phyloP scores from a whole-genome alignment of 1,140 invertebrate genomes.

The Halesus radiatus region DNA sequence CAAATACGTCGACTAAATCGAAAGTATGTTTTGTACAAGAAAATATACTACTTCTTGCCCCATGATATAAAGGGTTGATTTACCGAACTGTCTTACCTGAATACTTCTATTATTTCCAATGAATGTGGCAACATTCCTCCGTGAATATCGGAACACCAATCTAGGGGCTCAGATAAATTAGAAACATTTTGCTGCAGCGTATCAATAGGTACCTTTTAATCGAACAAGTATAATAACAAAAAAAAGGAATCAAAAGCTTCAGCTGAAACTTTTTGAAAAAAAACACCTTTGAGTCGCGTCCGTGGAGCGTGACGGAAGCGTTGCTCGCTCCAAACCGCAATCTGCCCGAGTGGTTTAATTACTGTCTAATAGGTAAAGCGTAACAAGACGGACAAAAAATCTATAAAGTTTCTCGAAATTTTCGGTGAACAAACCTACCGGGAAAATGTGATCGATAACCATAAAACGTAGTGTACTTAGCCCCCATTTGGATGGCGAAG shows the following conservation, averaged over 20 bases:
- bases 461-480: constrained; percentile 47
- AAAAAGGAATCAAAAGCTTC: constrained; percentile 30
- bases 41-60: too few relatives aligned
- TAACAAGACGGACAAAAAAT: constrained; percentile 56
- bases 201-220: constrained; percentile 1
- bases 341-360: constrained; percentile 56
- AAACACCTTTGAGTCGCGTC: constrained; percentile 34
- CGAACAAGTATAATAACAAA: background rate
- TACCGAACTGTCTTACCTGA: too few relatives aligned
- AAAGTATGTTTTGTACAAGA: too few relatives aligned
- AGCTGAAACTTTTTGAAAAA: constrained; percentile 26
- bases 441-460: constrained; percentile 57
- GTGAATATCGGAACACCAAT: background rate
- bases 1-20: too few relatives aligned
- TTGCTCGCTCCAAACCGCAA: constrained; percentile 50
- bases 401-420: constrained; percentile 52
- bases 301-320: constrained; percentile 53
- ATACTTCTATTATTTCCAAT: background rate
- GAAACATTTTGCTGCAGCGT: background rate
- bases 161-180: background rate
- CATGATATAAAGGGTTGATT: too few relatives aligned
- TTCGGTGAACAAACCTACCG: constrained; percentile 32
- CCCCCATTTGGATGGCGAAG: background rate
- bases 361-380: constrained; percentile 56
- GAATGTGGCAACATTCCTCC: background rate